Evolutionary conservation across 2,797 vertebrate species (phyloP).

Genomic region (Spinibarbus caldwelli): DNA sequence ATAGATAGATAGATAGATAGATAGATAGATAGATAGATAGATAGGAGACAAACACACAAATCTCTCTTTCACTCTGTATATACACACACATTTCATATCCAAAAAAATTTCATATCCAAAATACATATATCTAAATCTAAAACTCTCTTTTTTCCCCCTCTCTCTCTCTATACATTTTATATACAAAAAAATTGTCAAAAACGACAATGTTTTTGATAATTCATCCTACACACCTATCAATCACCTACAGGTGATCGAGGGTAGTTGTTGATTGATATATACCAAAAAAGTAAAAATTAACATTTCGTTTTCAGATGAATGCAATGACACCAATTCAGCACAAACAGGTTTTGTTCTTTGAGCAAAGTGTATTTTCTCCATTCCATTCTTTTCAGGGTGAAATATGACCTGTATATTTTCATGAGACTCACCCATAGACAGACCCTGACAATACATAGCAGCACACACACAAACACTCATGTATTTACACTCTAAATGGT

Average conservation of each 20-base stretch:
- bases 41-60: no score
- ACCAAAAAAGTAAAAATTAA: neutral
- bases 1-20: no score
- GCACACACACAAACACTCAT: neutral
- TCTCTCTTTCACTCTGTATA: no score
- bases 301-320: neutral
- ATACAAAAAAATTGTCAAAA: no score
- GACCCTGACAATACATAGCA: neutral
- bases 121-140: neutral
- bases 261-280: neutral
- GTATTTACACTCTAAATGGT: conserved; percentile 10
- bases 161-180: no score
- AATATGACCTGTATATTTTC: neutral
- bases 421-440: neutral
- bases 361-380: neutral
- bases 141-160: no score
- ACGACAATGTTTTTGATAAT: neutral
- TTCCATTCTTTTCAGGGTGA: neutral
- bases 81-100: no score
- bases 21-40: no score
- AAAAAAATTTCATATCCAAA: no score
- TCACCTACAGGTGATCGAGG: neutral
- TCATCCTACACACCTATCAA: neutral
- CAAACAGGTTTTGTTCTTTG: neutral
- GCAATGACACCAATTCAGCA: neutral